phyloP scores from a whole-genome alignment of 2,797 vertebrate genomes.

The Decapterus maruadsi region DNA sequence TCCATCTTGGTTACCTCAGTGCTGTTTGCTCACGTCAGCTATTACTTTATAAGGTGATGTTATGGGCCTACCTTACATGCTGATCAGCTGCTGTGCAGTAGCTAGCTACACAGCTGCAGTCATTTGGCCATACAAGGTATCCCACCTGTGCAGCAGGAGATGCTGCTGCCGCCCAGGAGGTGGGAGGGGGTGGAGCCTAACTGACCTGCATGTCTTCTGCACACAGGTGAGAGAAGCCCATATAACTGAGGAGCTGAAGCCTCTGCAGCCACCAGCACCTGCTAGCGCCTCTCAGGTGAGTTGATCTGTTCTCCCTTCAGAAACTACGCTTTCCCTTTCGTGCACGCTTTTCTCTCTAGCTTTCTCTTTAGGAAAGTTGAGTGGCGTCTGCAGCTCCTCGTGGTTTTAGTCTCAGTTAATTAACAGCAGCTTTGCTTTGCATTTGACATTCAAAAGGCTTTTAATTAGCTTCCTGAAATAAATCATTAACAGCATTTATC shows the following conservation, averaged over 20 bases:
- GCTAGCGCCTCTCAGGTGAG: conserved; percentile 57
- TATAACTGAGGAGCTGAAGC: conserved; percentile 58
- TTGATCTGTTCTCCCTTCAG: no score
- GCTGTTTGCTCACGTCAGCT: no score
- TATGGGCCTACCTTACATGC: no score
- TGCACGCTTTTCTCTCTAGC: no score
- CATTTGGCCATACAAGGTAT: conserved; percentile 19
- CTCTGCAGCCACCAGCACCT: conserved; percentile 29
- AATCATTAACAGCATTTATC: conserved; percentile 37
- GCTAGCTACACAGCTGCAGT: no score
- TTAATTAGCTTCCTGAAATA: conserved; percentile 36
- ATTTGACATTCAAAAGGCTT: conserved; percentile 34
- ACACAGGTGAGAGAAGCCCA: conserved; percentile 62
- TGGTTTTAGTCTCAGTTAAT: conserved; percentile 22
- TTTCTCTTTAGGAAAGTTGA: no score
- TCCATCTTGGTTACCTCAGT: no score
- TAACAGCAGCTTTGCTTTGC: conserved; percentile 8
- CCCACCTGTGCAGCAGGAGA: conserved; percentile 30
- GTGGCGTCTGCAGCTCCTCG: neutral
- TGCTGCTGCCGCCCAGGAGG: neutral
- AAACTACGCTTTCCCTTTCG: no score
- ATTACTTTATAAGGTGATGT: conserved; percentile 4
- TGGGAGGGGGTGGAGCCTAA: conserved; percentile 34
- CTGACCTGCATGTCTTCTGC: conserved; percentile 28
- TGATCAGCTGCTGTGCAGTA: no score